These are phyloP conservation scores for Neomonachus schauinslandi DNA, from an alignment of 2,113 vertebrate genomes.

Conservation along the genomic window DNA sequence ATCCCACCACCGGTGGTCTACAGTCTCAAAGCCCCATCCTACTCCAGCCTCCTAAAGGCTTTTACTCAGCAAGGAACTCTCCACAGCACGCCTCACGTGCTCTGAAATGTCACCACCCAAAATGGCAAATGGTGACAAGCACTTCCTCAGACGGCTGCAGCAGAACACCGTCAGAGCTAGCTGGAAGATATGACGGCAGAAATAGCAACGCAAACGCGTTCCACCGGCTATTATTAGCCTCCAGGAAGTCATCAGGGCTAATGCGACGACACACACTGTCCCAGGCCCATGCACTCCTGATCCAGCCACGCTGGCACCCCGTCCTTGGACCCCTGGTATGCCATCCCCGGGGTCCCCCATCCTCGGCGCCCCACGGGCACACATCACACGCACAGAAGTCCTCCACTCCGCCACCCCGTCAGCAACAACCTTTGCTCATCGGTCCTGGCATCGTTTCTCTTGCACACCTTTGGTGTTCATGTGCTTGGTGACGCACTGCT, in stretches of 20 bases:
- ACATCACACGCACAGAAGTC: neutral
- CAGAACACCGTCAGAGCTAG: neutral
- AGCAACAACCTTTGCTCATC: neutral
- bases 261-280: neutral
- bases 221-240: neutral
- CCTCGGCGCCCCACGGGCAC: too few species aligned
- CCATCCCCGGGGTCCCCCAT: fast-evolving
- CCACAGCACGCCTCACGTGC: neutral
- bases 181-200: neutral
- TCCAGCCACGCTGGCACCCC: neutral
- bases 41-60: neutral
- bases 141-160: neutral
- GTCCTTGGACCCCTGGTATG: neutral
- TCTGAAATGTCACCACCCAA: neutral
- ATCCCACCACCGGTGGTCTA: neutral
- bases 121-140: neutral
- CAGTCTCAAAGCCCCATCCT: neutral
- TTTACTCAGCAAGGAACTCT: neutral
- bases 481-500: neutral
- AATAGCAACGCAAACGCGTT: neutral
- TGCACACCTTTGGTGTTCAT: neutral
- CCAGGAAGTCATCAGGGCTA: neutral
- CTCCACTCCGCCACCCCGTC: fast-evolving
- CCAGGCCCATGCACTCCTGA: neutral
- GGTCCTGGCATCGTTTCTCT: neutral